These are phyloP conservation scores for Pangasianodon gigas DNA, from an alignment of 2,113 vertebrate species.

Conservation along the genomic window DNA sequence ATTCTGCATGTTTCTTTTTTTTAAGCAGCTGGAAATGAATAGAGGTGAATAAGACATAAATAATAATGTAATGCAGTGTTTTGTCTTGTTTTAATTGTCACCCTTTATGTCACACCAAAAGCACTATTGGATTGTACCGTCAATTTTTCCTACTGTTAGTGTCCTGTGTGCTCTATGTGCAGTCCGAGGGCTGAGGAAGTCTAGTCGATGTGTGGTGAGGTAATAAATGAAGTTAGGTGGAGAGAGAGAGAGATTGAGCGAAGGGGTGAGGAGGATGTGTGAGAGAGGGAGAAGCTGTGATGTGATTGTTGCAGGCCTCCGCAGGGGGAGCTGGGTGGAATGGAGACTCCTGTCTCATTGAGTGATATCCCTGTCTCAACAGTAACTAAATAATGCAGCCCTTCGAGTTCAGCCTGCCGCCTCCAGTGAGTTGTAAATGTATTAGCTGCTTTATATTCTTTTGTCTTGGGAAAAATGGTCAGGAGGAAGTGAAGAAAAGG, in stretches of 20 bases:
- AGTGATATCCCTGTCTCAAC: constrained; percentile 80
- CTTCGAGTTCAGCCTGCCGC: constrained; percentile 64
- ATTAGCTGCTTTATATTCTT: constrained; percentile 77
- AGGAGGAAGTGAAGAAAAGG: constrained; percentile 44
- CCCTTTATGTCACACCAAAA: not conserved
- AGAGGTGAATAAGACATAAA: not conserved
- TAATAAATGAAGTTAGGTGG: constrained; percentile 52
- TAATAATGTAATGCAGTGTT: not conserved
- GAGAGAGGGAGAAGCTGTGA: constrained; percentile 58
- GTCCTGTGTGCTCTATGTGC: constrained; percentile 7
- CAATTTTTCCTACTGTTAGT: not conserved
- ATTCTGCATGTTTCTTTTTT: not conserved
- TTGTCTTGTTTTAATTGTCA: not conserved
- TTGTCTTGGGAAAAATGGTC: constrained; percentile 75
- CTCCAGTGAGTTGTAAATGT: constrained; percentile 72
- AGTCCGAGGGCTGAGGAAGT: constrained; percentile 12
- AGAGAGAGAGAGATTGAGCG: constrained; percentile 21
- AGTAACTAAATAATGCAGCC: constrained; percentile 74
- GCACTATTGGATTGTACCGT: not conserved
- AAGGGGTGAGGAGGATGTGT: constrained; percentile 28
- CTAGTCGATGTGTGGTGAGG: constrained; percentile 39
- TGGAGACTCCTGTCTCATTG: constrained; percentile 77
- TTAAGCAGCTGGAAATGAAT: not conserved
- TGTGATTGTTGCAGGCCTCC: constrained; percentile 71
- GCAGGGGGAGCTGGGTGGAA: constrained; percentile 68